phyloP scores from a whole-genome alignment of 2,797 vertebrate species.

The Rallus crepitans region DNA sequence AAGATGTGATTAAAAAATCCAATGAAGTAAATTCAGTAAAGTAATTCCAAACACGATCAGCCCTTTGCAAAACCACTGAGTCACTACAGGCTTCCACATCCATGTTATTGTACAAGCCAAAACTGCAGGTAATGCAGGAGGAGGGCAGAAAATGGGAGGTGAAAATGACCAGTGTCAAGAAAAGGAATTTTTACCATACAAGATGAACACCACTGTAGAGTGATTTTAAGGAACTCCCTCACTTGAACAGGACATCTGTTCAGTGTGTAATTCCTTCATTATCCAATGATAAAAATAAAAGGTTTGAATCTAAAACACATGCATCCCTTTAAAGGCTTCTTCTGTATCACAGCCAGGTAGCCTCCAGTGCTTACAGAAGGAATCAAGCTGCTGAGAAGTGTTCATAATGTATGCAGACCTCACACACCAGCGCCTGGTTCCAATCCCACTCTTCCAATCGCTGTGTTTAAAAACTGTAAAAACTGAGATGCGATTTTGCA shows the following conservation, averaged over 20 bases:
- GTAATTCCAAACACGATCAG: slow-evolving; percentile 58
- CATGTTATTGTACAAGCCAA: slow-evolving; percentile 37
- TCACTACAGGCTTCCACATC: slow-evolving; percentile 23
- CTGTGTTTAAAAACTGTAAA: slow-evolving; percentile 58
- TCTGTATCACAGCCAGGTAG: slow-evolving; percentile 47
- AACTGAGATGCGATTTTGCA: slow-evolving; percentile 68
- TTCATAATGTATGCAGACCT: slow-evolving; percentile 16
- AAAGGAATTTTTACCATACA: slow-evolving; percentile 12
- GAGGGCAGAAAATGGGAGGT: not conserved
- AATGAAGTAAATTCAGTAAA: slow-evolving; percentile 16
- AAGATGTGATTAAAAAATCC: not conserved
- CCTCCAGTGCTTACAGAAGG: slow-evolving; percentile 56
- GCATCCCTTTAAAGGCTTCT: slow-evolving; percentile 27
- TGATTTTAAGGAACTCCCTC: slow-evolving; percentile 49
- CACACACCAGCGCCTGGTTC: slow-evolving; percentile 43
- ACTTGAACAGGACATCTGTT: slow-evolving; percentile 54
- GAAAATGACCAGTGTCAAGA: slow-evolving; percentile 14
- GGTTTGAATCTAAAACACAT: slow-evolving; percentile 60
- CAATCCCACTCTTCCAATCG: slow-evolving; percentile 54
- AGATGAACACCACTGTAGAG: slow-evolving; percentile 46
- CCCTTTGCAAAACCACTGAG: slow-evolving; percentile 52
- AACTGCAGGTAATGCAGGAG: not conserved
- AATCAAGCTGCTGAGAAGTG: slow-evolving; percentile 58
- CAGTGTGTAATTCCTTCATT: slow-evolving; percentile 46
- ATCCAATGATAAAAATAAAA: slow-evolving; percentile 41